Conservation (phyloP, 2,113 vertebrate genomes). For the Porphyrio hochstetteri region DNA sequence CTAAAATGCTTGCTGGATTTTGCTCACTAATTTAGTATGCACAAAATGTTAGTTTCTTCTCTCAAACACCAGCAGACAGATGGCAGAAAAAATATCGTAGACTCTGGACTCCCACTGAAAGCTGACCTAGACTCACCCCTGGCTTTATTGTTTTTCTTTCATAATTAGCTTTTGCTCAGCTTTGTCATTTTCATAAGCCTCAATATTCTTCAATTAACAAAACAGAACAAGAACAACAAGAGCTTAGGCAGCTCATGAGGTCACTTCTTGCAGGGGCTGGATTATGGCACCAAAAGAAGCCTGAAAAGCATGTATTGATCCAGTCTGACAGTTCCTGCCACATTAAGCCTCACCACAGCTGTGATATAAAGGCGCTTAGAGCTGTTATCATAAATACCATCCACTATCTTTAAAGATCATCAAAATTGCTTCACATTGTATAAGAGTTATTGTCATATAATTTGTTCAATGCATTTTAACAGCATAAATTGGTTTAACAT, state of each 20-base stretch:
- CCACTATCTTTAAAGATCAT: constrained; percentile 87
- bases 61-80: constrained; percentile 35
- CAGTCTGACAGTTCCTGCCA: constrained; percentile 87
- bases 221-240: constrained; percentile 82
- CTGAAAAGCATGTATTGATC: constrained; percentile 89
- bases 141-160: constrained; percentile 70
- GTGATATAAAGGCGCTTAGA: constrained; percentile 87
- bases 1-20: not conserved
- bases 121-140: constrained; percentile 67
- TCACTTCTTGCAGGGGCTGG: constrained; percentile 86
- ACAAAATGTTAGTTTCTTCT: constrained; percentile 35
- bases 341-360: constrained; percentile 86
- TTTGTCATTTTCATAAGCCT: constrained; percentile 82
- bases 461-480: constrained; percentile 83
- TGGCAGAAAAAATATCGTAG: constrained; percentile 37
- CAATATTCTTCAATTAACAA: constrained; percentile 79
- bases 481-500: constrained; percentile 82
- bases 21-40: not conserved
- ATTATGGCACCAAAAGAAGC: constrained; percentile 88
- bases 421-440: constrained; percentile 81
- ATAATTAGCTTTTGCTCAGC: constrained; percentile 83
- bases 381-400: constrained; percentile 88
- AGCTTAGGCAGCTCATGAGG: constrained; percentile 86
- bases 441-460: constrained; percentile 81
- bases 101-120: constrained; percentile 35